Conservation (phyloP, 2,797 vertebrate genomes). For the Prunella strophiata region DNA sequence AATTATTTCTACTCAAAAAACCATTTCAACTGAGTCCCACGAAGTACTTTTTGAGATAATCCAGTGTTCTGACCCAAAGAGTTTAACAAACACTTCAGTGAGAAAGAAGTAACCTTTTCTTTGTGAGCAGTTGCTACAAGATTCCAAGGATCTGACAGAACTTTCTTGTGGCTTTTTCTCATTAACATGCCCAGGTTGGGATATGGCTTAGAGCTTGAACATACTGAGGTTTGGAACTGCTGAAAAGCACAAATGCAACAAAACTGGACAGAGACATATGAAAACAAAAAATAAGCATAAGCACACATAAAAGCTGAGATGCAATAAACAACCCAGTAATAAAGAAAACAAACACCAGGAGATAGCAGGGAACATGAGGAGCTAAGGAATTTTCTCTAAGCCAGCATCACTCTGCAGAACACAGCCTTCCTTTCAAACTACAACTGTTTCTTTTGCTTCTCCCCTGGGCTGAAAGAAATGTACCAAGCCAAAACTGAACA, state of each 20-base stretch:
- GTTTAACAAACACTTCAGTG: background rate
- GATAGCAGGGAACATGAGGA: accelerated
- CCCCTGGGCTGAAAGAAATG: background rate
- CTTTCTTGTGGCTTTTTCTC: background rate
- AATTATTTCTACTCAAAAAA: background rate
- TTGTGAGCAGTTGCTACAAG: background rate
- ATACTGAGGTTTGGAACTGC: background rate
- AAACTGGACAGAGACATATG: background rate
- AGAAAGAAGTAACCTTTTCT: background rate
- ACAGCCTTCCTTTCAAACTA: background rate
- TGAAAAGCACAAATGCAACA: background rate
- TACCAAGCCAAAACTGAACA: background rate
- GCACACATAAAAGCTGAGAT: background rate
- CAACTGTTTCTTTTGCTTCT: background rate
- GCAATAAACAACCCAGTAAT: background rate
- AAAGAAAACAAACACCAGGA: background rate
- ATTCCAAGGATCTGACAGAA: background rate
- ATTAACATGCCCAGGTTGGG: background rate
- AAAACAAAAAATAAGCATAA: background rate
- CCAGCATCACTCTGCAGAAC: background rate
- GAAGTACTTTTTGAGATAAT: background rate
- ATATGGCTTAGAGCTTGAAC: background rate
- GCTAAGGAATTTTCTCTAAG: background rate
- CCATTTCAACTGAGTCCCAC: background rate
- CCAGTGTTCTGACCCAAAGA: background rate